phyloP scores from a whole-genome alignment of 2,797 vertebrate species.

The Xenops minutus region DNA sequence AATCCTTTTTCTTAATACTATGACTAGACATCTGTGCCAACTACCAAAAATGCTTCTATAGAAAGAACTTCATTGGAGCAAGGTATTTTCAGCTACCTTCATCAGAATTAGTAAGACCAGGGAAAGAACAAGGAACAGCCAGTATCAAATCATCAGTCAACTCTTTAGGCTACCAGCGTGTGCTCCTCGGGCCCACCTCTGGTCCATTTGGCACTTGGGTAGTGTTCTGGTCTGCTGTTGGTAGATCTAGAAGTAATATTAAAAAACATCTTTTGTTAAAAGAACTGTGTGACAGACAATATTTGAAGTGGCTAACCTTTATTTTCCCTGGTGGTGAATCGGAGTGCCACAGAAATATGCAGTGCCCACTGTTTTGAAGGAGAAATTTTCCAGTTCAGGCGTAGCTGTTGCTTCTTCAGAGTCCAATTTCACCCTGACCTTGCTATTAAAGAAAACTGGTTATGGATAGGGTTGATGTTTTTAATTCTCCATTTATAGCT shows the following conservation, averaged over 20 bases:
- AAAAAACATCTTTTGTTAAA: background rate
- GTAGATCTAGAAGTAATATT: background rate
- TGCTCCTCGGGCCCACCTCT: background rate
- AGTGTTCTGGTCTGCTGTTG: background rate
- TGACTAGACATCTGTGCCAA: background rate
- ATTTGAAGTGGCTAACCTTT: background rate
- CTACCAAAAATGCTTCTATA: background rate
- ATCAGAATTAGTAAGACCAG: background rate
- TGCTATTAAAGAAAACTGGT: background rate
- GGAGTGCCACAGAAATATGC: background rate
- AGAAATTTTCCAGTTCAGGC: background rate
- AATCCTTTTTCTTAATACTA: background rate
- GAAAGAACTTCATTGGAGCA: background rate
- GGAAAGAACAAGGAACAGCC: background rate
- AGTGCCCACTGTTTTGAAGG: background rate
- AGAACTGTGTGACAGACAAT: background rate
- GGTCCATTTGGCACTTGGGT: background rate
- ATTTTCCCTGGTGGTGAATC: background rate
- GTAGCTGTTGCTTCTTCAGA: background rate
- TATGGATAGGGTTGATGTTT: background rate
- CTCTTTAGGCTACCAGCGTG: background rate
- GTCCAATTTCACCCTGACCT: background rate
- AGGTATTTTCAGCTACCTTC: slow-evolving; percentile 22
- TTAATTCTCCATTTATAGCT: slow-evolving; percentile 17
- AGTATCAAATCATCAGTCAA: background rate